Evolutionary conservation across 2,888 invertebrate genomes (phyloP), one percentile per base, ranked within the genome.

Genomic region (Tetragonula carbonaria): DNA sequence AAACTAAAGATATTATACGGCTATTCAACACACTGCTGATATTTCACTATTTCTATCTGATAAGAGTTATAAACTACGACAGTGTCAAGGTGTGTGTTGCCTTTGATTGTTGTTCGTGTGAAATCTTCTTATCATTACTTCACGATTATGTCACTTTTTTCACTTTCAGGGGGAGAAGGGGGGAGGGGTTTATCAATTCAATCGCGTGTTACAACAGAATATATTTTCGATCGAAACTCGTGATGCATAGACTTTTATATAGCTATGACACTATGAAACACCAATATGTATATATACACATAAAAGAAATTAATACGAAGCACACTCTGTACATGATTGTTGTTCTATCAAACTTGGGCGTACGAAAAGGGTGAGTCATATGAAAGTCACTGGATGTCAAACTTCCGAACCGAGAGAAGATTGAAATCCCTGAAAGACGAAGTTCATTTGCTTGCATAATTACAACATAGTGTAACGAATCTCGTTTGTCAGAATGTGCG

Each of bases 11-110:
- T 74, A 50, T 78, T 84, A 28, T 28, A 87, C 70, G 55, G 78
- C 84, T 88, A 87, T 80, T 63, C 78, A 76, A 77, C 53, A 86
- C 70, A 77, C 79, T 78, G 82, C 78, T 78, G 71, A 23, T 28
- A 28, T 68, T 82, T 73, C 68, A 72, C 75, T 86, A 83, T 80
- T 23, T 86, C 81, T 87, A 83, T 84, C 45, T 75, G 2, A 62
- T 53, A 71, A 73, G 67, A 72, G 23, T 67, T 53, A 28, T 80
- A 38, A 18, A 76, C 86, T 85, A 86, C 79, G 21, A 70, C 51
- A 73, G 81, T 78, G 78, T 81, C 28, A 23, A 45, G 57, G 77
- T 80, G 74, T 76, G 73, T 51, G 74, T 33, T 23, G 0, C 16
- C 23, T 28, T 51, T 51, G 18, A 59, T 3, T 16, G 28, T 50